Conservation (phyloP, 2,797 vertebrate genomes). For the Myioborus miniatus region DNA sequence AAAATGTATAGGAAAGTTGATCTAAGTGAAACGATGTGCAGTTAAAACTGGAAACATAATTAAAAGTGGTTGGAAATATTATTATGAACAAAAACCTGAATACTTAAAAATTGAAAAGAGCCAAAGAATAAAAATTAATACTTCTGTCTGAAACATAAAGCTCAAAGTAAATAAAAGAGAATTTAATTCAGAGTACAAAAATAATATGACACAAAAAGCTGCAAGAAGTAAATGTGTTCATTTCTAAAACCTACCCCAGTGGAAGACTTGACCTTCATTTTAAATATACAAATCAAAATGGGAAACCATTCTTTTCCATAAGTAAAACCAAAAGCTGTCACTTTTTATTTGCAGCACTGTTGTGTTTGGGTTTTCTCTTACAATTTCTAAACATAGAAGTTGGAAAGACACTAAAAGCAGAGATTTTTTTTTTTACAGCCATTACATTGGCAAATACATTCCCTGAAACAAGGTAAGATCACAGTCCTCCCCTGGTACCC, state of each 20-base stretch:
- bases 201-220: not conserved
- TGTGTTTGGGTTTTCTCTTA: not conserved
- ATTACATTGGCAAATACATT: not conserved
- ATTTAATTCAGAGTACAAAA: not conserved
- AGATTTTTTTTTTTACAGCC: not conserved
- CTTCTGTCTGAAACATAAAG: not conserved
- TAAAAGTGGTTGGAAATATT: slow-evolving; percentile 25
- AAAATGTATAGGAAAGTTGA: slow-evolving; percentile 1
- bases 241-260: not conserved
- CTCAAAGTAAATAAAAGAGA: not conserved
- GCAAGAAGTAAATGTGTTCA: not conserved
- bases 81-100: not conserved
- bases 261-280: not conserved
- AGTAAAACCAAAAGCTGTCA: not conserved
- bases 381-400: not conserved
- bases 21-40: not conserved
- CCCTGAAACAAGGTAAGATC: not conserved
- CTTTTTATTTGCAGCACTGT: not conserved
- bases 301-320: not conserved
- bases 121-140: slow-evolving; percentile 7
- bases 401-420: not conserved
- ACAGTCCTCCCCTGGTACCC: not conserved
- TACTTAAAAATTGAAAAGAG: not conserved
- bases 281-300: slow-evolving; percentile 38
- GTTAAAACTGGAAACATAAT: slow-evolving; percentile 48